Conservation (phyloP, 2,888 invertebrate genomes). For the Himalopsyche japonica region DNA sequence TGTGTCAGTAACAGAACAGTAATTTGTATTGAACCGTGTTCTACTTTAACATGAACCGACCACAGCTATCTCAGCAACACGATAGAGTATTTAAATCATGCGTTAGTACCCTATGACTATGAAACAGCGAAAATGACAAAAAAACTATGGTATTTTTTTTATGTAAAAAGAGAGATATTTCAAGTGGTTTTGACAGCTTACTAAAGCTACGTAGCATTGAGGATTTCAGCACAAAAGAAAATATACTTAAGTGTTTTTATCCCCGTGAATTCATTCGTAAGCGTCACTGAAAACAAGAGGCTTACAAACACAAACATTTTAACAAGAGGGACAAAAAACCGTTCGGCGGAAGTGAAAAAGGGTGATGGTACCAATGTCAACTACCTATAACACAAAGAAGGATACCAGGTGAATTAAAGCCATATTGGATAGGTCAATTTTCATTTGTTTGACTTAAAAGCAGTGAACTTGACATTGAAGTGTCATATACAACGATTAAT, state of each 20-base stretch:
- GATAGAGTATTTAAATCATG: too few species aligned
- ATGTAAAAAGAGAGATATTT: too few species aligned
- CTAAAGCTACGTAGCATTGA: too few species aligned
- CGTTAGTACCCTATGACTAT: too few species aligned
- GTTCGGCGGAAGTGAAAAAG: slow-evolving; percentile 10
- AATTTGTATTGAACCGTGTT: too few species aligned
- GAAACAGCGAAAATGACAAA: too few species aligned
- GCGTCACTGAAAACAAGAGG: neutral
- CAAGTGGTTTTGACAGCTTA: too few species aligned
- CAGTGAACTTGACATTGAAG: slow-evolving; percentile 28
- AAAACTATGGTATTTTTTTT: too few species aligned
- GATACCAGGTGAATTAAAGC: slow-evolving; percentile 28
- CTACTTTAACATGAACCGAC: too few species aligned
- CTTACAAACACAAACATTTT: neutral
- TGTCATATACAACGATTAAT: neutral
- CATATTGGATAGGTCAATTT: slow-evolving; percentile 34
- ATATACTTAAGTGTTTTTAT: neutral
- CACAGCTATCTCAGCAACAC: too few species aligned
- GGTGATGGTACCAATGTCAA: slow-evolving; percentile 15
- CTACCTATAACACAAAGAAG: neutral
- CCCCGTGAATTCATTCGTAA: neutral
- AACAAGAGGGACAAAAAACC: slow-evolving; percentile 7
- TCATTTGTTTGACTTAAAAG: slow-evolving; percentile 20
- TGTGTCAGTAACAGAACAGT: too few species aligned
- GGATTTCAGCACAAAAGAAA: too few species aligned